phyloP scores from a whole-genome alignment of 2,888 invertebrate species.

The Miltochrista miniata region DNA sequence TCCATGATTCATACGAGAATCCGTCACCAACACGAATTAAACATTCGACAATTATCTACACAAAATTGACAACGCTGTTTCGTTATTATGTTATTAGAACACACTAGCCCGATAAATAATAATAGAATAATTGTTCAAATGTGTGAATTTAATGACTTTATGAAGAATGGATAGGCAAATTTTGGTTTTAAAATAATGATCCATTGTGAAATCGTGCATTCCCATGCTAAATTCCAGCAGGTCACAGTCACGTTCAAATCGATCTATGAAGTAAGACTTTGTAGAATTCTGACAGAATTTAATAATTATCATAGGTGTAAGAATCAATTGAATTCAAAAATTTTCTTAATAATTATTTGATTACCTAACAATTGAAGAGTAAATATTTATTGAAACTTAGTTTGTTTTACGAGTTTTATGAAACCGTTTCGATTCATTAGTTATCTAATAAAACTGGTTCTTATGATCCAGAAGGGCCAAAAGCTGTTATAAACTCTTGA shows the following conservation, averaged over 20 bases:
- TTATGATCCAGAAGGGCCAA: no score
- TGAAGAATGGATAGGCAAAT: slow-evolving; percentile 14
- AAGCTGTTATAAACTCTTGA: no score
- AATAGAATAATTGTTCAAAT: slow-evolving; percentile 30
- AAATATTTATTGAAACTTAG: no score
- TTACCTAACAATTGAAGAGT: no score
- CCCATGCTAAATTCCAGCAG: slow-evolving; percentile 12
- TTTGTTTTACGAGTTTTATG: no score
- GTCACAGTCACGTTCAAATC: not conserved
- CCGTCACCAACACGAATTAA: slow-evolving; percentile 17
- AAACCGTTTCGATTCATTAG: no score
- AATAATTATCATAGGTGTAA: no score
- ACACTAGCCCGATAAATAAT: slow-evolving; percentile 31
- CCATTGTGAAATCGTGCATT: slow-evolving; percentile 17
- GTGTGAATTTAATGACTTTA: slow-evolving; percentile 36
- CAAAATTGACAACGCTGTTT: slow-evolving; percentile 24
- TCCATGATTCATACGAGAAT: slow-evolving; percentile 10
- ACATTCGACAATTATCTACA: slow-evolving; percentile 16
- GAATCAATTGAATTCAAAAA: no score
- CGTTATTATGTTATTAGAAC: slow-evolving; percentile 32
- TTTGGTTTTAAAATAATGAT: slow-evolving; percentile 10
- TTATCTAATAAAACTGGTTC: no score
- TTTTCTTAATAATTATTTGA: no score
- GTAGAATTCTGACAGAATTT: not conserved
- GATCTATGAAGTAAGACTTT: not conserved